A percentile compares a stretch with the other conserved stretches of the same genome.
These are phyloP conservation scores for Oxygymnocypris stewartii DNA, from an alignment of 2,113 vertebrate species.

Conservation along the genomic window DNA sequence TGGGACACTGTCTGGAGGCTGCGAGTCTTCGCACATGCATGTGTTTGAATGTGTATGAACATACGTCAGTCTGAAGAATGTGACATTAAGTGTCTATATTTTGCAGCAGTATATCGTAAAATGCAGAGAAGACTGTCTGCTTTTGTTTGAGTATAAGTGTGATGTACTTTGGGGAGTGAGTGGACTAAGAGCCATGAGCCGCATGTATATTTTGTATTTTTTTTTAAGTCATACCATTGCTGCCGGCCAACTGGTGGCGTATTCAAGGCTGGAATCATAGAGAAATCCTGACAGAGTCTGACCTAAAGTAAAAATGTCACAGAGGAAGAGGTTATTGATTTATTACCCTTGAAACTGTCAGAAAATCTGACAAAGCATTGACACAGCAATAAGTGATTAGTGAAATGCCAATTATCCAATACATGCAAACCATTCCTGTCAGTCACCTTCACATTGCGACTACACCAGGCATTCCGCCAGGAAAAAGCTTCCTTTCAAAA, in stretches of 20 bases:
- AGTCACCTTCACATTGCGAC: constrained; percentile 28
- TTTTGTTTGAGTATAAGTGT: constrained; percentile 8
- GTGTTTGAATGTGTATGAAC: constrained; percentile 30
- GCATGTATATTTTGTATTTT: background rate
- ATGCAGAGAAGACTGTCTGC: background rate
- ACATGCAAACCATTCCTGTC: constrained; percentile 30
- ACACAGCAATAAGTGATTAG: constrained; percentile 47
- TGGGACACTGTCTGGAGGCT: constrained; percentile 43
- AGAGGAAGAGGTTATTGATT: constrained; percentile 20
- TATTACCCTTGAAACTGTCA: constrained; percentile 38
- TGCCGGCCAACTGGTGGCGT: background rate
- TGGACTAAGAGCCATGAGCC: background rate
- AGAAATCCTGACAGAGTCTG: constrained; percentile 8
- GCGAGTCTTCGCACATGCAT: constrained; percentile 14
- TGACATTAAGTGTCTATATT: constrained; percentile 28
- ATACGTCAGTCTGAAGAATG: constrained; percentile 23
- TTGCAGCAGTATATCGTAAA: background rate
- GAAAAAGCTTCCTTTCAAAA: constrained; percentile 3
- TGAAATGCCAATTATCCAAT: constrained; percentile 42
- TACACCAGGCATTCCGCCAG: background rate
- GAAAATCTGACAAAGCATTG: constrained; percentile 42
- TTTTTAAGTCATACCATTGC: background rate
- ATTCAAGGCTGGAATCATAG: background rate
- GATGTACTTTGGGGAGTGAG: background rate
- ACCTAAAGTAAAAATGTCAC: constrained; percentile 38